A percentile compares a stretch with the other conserved stretches of the same genome.
Evolutionary conservation across 2,113 vertebrate species (phyloP).

Genomic region (Stigmatopora nigra): DNA sequence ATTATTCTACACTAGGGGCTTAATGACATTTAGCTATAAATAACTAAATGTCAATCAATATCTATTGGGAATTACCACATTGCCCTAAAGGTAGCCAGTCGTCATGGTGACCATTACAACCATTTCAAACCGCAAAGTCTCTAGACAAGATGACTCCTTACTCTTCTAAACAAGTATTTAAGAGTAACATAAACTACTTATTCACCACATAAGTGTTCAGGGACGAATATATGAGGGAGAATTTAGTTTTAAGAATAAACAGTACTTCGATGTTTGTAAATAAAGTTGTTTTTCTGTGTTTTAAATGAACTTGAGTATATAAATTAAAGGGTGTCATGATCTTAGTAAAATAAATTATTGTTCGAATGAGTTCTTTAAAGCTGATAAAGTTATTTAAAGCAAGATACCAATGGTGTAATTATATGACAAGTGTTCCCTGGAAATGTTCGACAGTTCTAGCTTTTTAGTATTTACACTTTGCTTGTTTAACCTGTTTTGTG

Average conservation of each 20-base stretch:
- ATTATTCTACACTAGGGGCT: neutral
- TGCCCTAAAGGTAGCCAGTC: neutral
- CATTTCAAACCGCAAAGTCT: neutral
- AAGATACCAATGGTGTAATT: neutral
- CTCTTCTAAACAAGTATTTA: neutral
- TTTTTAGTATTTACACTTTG: neutral
- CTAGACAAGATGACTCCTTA: neutral
- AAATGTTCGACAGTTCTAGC: neutral
- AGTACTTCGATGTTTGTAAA: neutral
- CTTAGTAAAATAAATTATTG: no score
- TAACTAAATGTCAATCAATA: neutral
- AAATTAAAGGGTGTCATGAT: no score
- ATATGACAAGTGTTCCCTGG: neutral
- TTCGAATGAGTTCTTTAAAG: no score
- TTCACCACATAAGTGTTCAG: neutral
- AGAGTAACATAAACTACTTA: neutral
- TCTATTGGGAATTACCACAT: neutral
- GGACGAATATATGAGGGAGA: neutral
- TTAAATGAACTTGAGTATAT: no score
- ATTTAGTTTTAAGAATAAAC: neutral
- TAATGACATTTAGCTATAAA: neutral
- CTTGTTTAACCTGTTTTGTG: neutral
- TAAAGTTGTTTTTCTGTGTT: no score
- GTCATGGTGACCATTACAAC: neutral
- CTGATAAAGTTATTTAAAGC: neutral